Conservation (phyloP, 1,140 invertebrate species). For the Drosophila setifemur region DNA sequence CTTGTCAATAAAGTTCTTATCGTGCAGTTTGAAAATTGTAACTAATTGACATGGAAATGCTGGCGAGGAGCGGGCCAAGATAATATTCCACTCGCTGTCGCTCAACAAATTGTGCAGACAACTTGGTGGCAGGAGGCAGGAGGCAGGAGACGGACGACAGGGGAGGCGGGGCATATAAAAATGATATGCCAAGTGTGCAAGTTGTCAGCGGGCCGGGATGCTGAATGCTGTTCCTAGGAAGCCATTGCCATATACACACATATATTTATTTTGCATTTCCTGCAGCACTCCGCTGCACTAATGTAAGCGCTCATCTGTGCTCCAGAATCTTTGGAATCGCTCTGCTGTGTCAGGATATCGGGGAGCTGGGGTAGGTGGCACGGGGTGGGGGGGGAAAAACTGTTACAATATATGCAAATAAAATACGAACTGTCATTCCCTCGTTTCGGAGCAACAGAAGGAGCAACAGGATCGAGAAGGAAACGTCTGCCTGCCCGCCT, state of each 20-base stretch:
- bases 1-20: slow-evolving; percentile 38
- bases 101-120: slow-evolving; percentile 30
- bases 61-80: background rate
- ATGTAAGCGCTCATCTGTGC: slow-evolving; percentile 56
- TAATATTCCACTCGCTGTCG: slow-evolving; percentile 14
- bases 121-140: background rate
- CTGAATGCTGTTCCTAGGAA: background rate
- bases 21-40: slow-evolving; percentile 44
- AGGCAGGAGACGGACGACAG: no score
- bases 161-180: slow-evolving; percentile 10
- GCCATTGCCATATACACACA: slow-evolving; percentile 7
- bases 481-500: slow-evolving; percentile 23
- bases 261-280: slow-evolving; percentile 61
- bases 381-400: slow-evolving; percentile 49
- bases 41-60: slow-evolving; percentile 76
- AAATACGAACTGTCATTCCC: slow-evolving; percentile 59
- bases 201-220: slow-evolving; percentile 15
- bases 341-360: slow-evolving; percentile 1
- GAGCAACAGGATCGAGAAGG: slow-evolving; percentile 33
- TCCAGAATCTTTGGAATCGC: slow-evolving; percentile 17
- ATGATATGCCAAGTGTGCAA: slow-evolving; percentile 29
- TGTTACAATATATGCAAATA: slow-evolving; percentile 73
- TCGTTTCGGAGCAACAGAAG: slow-evolving; percentile 9
- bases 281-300: slow-evolving; percentile 55
- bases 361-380: no score